Percentiles rank a stretch among this genome's conserved stretches.
Evolutionary conservation across 2,113 vertebrate genomes (phyloP).

Genomic region (Ciconia maguari): DNA sequence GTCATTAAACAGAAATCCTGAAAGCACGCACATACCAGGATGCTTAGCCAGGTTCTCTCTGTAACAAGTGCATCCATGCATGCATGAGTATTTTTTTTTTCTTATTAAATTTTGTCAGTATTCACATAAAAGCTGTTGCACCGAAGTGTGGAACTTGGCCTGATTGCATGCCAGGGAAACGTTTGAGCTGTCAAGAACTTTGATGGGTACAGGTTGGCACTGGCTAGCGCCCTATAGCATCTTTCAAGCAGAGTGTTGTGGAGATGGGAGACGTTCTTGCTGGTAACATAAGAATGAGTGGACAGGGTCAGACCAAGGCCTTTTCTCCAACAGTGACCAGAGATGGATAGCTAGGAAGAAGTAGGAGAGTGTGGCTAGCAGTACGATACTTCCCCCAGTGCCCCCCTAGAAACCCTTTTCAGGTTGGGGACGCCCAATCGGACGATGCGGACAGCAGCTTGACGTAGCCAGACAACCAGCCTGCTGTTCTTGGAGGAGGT

Average conservation of each 20-base stretch:
- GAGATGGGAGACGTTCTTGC: not conserved
- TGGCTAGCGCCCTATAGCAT: not conserved
- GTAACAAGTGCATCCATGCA: not conserved
- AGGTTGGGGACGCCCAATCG: accelerated
- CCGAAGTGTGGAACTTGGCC: not conserved
- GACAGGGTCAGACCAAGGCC: not conserved
- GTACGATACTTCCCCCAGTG: accelerated
- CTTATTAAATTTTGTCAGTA: not conserved
- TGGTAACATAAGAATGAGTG: accelerated
- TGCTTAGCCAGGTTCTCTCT: not conserved
- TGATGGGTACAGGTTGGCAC: not conserved
- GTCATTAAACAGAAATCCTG: not conserved
- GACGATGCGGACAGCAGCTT: not conserved
- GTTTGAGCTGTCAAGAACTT: not conserved
- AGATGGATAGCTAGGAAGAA: not conserved
- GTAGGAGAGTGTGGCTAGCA: not conserved
- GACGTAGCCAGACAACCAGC: not conserved
- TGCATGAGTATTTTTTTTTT: not conserved
- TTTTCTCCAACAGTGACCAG: not conserved
- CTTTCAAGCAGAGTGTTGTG: not conserved
- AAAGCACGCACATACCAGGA: not conserved
- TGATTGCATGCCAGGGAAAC: not conserved
- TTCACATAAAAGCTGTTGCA: not conserved
- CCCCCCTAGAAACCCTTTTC: not conserved
- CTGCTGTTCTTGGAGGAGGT: not conserved